Evolutionary conservation across 2,888 invertebrate genomes (phyloP).

Genomic region (Limnephilus auricula): DNA sequence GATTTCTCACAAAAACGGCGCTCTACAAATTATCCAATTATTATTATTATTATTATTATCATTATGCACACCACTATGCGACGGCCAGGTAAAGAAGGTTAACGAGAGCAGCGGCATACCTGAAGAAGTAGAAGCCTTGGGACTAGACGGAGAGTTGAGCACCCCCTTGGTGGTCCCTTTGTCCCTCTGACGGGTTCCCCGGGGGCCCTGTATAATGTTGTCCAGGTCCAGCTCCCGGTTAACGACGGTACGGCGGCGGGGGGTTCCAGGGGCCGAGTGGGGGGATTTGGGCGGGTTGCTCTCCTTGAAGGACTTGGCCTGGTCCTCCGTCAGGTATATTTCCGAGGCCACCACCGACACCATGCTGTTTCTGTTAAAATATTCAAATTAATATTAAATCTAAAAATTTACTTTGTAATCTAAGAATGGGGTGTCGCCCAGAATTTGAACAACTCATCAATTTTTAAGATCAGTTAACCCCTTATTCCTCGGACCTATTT

Average conservation of each 20-base stretch:
- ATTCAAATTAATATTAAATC: neutral
- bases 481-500: no score
- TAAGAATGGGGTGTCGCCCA: no score
- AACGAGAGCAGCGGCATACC: constrained; percentile 9
- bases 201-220: constrained; percentile 75
- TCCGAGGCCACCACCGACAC: constrained; percentile 77
- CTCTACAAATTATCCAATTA: no score
- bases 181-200: constrained; percentile 72
- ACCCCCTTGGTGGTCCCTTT: constrained; percentile 68
- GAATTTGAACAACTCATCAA: no score
- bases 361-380: constrained; percentile 72
- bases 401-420: neutral
- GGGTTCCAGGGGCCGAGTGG: constrained; percentile 71
- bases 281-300: constrained; percentile 70
- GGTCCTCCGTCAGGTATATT: constrained; percentile 78
- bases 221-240: constrained; percentile 75
- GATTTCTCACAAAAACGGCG: no score
- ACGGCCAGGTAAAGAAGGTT: no score
- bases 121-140: constrained; percentile 75
- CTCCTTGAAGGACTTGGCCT: constrained; percentile 76
- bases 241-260: constrained; percentile 71
- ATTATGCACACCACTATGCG: no score
- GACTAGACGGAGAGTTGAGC: constrained; percentile 73
- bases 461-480: no score
- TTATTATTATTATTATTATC: no score